Conservation (phyloP, 1,140 invertebrate genomes). For the Sarcophaga peregrina region DNA sequence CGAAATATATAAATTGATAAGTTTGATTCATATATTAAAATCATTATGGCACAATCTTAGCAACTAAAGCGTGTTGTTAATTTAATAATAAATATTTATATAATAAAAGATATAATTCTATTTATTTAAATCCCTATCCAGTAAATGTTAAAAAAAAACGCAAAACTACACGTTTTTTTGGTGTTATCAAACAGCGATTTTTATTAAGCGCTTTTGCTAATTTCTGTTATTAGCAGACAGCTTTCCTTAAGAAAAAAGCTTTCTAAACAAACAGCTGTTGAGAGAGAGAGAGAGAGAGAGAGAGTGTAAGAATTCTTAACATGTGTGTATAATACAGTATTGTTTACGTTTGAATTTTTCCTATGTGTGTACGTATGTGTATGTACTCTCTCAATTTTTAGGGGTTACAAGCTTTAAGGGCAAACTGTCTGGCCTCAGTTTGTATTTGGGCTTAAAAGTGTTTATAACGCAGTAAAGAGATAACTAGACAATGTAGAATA, state of each 20-base stretch:
- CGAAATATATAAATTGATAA: too few relatives aligned
- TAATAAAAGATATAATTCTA: too few relatives aligned
- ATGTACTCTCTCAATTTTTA: not conserved
- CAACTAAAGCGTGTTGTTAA: too few relatives aligned
- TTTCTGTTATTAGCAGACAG: not conserved
- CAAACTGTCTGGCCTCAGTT: conserved; percentile 11
- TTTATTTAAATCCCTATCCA: too few relatives aligned
- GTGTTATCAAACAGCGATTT: too few relatives aligned
- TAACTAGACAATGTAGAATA: not conserved
- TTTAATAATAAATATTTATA: too few relatives aligned
- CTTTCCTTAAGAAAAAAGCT: not conserved
- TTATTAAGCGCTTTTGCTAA: too few relatives aligned
- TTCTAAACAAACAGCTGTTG: conserved; percentile 7
- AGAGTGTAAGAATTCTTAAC: conserved; percentile 4
- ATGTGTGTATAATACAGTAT: not conserved
- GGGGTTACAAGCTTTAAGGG: conserved; percentile 35
- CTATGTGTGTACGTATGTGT: not conserved
- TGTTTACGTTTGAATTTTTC: not conserved
- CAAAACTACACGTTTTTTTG: too few relatives aligned
- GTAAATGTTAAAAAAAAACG: too few relatives aligned
- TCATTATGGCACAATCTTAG: too few relatives aligned
- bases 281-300: conserved; percentile 20
- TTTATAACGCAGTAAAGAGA: conserved; percentile 2
- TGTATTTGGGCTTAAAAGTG: conserved; percentile 21
- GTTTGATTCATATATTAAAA: too few relatives aligned